Evolutionary conservation across 2,113 vertebrate genomes (phyloP).

Genomic region (Phrynosoma blainvillii): DNA sequence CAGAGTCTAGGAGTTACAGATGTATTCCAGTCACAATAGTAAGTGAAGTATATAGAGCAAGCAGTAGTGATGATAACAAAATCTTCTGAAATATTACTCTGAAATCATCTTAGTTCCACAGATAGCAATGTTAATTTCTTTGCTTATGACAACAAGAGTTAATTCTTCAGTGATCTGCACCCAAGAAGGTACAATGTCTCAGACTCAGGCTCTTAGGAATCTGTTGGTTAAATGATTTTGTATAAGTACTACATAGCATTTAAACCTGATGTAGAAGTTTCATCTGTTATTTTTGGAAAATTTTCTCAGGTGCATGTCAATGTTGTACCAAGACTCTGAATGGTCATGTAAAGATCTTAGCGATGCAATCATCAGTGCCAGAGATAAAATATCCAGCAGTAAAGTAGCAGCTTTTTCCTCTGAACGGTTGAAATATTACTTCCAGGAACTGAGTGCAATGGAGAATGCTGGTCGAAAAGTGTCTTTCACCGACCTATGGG

Average conservation of each 20-base stretch:
- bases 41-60: not conserved
- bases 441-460: slow-evolving; percentile 71
- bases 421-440: slow-evolving; percentile 78
- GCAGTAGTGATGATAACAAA: not conserved
- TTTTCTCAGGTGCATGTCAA: slow-evolving; percentile 81
- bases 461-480: slow-evolving; percentile 62
- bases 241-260: not conserved
- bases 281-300: not conserved
- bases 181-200: not conserved
- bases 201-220: not conserved
- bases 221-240: not conserved
- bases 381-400: slow-evolving; percentile 73
- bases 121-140: not conserved
- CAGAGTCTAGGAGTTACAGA: not conserved
- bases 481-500: slow-evolving; percentile 82
- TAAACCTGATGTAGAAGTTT: not conserved
- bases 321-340: slow-evolving; percentile 77
- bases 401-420: slow-evolving; percentile 71
- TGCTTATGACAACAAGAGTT: not conserved
- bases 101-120: not conserved
- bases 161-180: not conserved
- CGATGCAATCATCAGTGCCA: slow-evolving; percentile 61
- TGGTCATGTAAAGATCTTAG: slow-evolving; percentile 83
- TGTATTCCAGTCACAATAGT: not conserved
- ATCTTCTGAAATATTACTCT: not conserved